Evolutionary conservation across 1,140 invertebrate species (phyloP).

Genomic region (Nylanderia fulva): DNA sequence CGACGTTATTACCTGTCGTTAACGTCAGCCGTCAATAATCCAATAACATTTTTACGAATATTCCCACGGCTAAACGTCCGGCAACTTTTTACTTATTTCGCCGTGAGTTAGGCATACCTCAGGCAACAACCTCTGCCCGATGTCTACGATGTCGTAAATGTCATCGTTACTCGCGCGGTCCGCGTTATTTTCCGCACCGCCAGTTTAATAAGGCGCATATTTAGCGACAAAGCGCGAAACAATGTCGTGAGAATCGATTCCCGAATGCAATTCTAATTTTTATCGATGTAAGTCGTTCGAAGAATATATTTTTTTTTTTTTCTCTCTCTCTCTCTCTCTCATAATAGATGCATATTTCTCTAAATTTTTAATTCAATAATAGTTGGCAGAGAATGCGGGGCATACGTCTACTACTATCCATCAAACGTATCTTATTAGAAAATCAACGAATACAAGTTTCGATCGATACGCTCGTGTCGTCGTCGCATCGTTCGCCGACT

Average conservation of each 20-base stretch:
- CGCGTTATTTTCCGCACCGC: slow-evolving; percentile 45
- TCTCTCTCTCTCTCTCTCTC: too few relatives aligned
- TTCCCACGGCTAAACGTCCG: slow-evolving; percentile 25
- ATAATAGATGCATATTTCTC: background rate
- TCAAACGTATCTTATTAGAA: slow-evolving; percentile 25
- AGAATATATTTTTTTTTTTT: background rate
- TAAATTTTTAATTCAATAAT: slow-evolving; percentile 3
- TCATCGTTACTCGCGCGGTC: slow-evolving; percentile 60
- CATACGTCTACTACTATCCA: slow-evolving; percentile 8
- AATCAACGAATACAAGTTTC: slow-evolving; percentile 3
- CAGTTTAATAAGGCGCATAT: slow-evolving; percentile 51
- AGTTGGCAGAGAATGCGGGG: background rate
- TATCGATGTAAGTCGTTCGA: background rate
- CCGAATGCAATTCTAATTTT: background rate
- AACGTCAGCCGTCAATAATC: slow-evolving; percentile 54
- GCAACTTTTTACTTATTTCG: slow-evolving; percentile 27
- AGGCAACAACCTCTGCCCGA: slow-evolving; percentile 18
- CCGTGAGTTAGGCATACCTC: slow-evolving; percentile 8
- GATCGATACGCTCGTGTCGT: slow-evolving; percentile 36
- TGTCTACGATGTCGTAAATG: slow-evolving; percentile 64
- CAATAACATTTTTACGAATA: slow-evolving; percentile 56
- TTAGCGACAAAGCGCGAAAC: background rate
- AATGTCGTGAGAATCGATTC: background rate
- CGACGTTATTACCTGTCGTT: slow-evolving; percentile 46
- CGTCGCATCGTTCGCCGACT: slow-evolving; percentile 23